Evolutionary conservation across 2,113 vertebrate species (phyloP).

Genomic region (Carassius carassius): DNA sequence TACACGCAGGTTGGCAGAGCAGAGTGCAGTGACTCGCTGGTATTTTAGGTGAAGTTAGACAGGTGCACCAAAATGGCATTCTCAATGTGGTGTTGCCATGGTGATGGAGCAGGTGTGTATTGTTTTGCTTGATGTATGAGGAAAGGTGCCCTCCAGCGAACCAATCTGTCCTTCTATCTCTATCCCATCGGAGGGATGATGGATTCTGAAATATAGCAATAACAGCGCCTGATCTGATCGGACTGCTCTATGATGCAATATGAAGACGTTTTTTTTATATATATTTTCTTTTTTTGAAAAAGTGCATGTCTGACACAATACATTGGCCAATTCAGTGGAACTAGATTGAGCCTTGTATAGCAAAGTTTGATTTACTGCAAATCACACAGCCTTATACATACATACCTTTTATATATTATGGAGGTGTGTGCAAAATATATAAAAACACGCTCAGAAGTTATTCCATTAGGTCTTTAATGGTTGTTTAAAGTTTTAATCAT

Average conservation of each 20-base stretch:
- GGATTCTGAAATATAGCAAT: slow-evolving; percentile 17
- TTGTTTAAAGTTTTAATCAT: neutral
- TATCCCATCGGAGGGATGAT: slow-evolving; percentile 38
- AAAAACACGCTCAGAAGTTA: neutral
- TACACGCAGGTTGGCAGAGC: neutral
- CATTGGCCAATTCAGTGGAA: neutral
- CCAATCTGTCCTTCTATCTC: slow-evolving; percentile 41
- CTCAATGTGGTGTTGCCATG: slow-evolving; percentile 5
- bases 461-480: neutral
- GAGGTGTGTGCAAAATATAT: neutral
- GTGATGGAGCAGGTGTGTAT: slow-evolving; percentile 26
- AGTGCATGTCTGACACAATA: neutral
- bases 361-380: neutral
- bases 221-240: slow-evolving; percentile 14
- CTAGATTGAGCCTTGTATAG: neutral
- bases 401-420: neutral
- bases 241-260: neutral
- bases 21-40: neutral
- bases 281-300: slow-evolving; percentile 21
- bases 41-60: slow-evolving; percentile 27
- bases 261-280: neutral
- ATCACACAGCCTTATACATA: neutral
- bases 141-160: slow-evolving; percentile 29
- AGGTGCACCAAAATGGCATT: slow-evolving; percentile 33
- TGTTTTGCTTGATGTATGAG: slow-evolving; percentile 37